A percentile compares a stretch with the other conserved stretches of the same genome.
Evolutionary conservation across 2,113 vertebrate species (phyloP).

Genomic region (Aviceda subcristata): DNA sequence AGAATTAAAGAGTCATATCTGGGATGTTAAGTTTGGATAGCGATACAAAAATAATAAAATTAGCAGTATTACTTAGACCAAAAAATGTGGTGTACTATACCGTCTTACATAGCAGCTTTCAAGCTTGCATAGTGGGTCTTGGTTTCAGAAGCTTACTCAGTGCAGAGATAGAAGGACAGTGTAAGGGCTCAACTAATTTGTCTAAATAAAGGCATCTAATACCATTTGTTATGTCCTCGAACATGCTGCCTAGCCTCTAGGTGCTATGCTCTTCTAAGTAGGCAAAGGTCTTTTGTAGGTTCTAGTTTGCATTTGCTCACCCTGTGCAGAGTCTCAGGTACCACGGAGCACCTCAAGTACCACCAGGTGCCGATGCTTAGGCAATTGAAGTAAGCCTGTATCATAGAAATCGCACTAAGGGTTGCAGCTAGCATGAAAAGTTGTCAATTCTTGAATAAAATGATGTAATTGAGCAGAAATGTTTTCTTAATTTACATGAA

Average conservation of each 20-base stretch:
- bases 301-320: neutral
- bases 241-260: neutral
- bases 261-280: neutral
- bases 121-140: neutral
- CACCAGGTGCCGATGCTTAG: neutral
- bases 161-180: neutral
- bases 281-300: neutral
- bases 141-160: neutral
- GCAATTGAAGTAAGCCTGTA: neutral
- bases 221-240: neutral
- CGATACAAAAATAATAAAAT: neutral
- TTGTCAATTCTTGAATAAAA: neutral
- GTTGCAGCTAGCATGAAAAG: neutral
- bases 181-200: neutral
- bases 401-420: neutral
- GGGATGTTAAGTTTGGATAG: neutral
- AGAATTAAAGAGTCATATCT: neutral
- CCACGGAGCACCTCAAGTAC: neutral
- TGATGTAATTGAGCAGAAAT: neutral
- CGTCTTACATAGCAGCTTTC: neutral
- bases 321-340: neutral
- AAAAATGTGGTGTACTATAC: neutral
- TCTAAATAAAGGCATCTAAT: neutral
- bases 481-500: neutral
- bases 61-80: neutral